Evolutionary conservation across 2,113 vertebrate genomes (phyloP), one percentile per base, ranked within the genome.

Genomic region (Thymallus thymallus): DNA sequence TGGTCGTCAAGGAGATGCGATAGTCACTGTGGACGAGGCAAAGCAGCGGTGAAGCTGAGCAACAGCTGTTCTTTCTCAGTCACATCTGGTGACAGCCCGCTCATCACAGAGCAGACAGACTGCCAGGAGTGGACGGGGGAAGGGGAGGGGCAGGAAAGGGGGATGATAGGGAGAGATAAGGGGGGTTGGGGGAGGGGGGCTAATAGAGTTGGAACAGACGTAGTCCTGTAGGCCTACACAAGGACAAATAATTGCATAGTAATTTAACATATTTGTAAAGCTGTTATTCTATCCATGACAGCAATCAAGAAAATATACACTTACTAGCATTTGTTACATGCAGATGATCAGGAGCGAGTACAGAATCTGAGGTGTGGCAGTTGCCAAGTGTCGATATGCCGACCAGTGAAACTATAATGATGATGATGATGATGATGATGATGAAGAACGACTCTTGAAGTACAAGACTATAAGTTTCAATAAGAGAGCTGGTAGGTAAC

Each of bases 51-150:
- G 71, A 69, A 67, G 41, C 76, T 9, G 75, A 83, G 80, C 26
- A 87, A 82, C 89, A 90, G 80, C 85, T 90, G 89, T 71, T 89
- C 75, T 76, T 82, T 86, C 82, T 80, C 81, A 84, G 76, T 68
- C 89, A 85, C 89, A 90, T 89, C 87, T 90, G 89, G 83, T 79
- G 51, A 64, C 30, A 18, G 46, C 29, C 26, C 6, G 78, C 56
- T 45, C 68, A 10, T 23, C 20, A 46, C 35, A 74, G 76, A 9
- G 35, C 71, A 69, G 77, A 48, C 68, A 75, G 72, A 29, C 68
- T 26, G 32, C 30, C 65, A 67, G 41, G 29, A 20, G 29, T 20
- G 30, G 16, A 3, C 16, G n/a, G 29, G 68, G 61, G 32, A 41
- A 10, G 0, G 35, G 35, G 35, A 41, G 35, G 35, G 35, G 35